Conservation (phyloP, 2,113 vertebrate species). For the Chroicocephalus ridibundus region DNA sequence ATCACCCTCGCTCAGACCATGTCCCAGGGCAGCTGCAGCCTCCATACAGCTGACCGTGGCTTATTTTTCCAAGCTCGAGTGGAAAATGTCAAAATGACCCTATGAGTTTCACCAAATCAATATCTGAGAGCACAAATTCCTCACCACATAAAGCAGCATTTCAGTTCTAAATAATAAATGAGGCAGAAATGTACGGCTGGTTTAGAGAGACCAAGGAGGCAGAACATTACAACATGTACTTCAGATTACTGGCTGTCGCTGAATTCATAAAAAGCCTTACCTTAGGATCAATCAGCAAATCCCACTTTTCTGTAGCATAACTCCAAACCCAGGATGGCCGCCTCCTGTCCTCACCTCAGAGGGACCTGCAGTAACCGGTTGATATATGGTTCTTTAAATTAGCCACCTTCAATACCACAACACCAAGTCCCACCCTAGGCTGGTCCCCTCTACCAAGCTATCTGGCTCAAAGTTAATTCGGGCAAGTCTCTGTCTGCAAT, state of each 20-base stretch:
- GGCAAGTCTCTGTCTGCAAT: too few relatives aligned
- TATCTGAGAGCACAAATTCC: neutral
- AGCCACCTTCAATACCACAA: neutral
- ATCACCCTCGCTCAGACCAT: neutral
- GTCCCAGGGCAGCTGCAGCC: neutral
- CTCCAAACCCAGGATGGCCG: neutral
- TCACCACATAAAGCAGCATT: neutral
- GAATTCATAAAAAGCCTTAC: neutral
- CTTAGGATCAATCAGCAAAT: neutral
- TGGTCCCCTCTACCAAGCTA: neutral
- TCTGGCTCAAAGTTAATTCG: neutral
- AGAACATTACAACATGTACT: neutral
- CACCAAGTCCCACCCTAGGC: neutral
- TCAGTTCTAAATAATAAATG: slow-evolving; percentile 52
- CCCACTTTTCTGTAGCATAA: neutral
- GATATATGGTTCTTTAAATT: neutral
- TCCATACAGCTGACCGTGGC: fast-evolving
- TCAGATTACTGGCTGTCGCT: neutral
- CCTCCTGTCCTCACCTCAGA: neutral
- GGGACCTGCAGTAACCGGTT: neutral
- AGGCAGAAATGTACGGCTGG: neutral
- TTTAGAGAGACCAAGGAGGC: neutral
- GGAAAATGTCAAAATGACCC: neutral
- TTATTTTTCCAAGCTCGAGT: neutral
- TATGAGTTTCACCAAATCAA: neutral